Conservation (phyloP, 2,888 invertebrate genomes). For the Leptinotarsa haldemani region DNA sequence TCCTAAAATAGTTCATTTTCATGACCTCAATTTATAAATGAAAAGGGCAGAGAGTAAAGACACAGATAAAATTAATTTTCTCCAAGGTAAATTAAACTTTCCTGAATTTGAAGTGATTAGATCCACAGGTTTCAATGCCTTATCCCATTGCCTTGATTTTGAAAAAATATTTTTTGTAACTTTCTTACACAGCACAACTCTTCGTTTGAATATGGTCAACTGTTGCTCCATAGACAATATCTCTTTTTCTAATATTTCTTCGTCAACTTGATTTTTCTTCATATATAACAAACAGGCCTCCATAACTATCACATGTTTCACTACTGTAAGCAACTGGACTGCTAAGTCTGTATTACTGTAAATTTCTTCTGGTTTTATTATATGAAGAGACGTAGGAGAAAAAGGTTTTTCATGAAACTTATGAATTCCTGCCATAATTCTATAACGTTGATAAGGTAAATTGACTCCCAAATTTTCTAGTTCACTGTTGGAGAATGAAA, state of each 20-base stretch:
- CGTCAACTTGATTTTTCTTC: conserved; percentile 63
- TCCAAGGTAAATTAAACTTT: conserved; percentile 48
- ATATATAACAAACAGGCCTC: conserved; percentile 71
- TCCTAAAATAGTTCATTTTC: conserved; percentile 1
- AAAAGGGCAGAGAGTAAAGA: conserved; percentile 38
- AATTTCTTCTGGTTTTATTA: conserved; percentile 60
- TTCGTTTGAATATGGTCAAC: conserved; percentile 37
- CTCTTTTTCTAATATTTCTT: conserved; percentile 41
- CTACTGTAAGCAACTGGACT: conserved; percentile 68
- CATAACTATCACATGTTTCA: conserved; percentile 71
- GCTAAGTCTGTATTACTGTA: conserved; percentile 70
- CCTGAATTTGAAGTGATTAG: conserved; percentile 61
- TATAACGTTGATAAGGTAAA: conserved; percentile 71
- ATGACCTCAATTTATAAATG: conserved; percentile 23
- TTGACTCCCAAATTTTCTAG: conserved; percentile 71
- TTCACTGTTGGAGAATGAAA: conserved; percentile 71
- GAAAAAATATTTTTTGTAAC: conserved; percentile 36
- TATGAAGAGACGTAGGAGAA: conserved; percentile 65
- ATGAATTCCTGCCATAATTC: conserved; percentile 69
- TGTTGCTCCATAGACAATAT: conserved; percentile 35
- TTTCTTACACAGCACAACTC: conserved; percentile 35
- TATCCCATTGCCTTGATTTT: conserved; percentile 65
- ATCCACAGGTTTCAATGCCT: conserved; percentile 67
- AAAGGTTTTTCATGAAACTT: conserved; percentile 72
- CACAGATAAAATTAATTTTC: conserved; percentile 46